A percentile compares a stretch with the other conserved stretches of the same genome.
phyloP scores from a whole-genome alignment of 2,113 vertebrate genomes.

The Anhinga anhinga region DNA sequence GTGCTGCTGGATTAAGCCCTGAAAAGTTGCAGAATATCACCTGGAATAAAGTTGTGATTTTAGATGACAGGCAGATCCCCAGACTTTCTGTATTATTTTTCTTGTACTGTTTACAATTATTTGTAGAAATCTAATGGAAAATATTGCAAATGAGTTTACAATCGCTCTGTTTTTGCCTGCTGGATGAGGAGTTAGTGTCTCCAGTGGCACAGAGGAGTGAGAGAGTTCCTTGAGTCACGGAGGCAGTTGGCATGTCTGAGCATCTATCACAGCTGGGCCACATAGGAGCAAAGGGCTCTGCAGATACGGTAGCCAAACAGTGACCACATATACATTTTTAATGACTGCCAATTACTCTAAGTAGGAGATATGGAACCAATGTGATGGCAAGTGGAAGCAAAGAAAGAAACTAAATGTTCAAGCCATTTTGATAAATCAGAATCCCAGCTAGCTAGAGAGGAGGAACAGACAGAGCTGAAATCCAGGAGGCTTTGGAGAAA shows the following conservation, averaged over 20 bases:
- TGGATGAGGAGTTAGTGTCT: background rate
- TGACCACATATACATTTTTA: background rate
- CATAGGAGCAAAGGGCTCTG: background rate
- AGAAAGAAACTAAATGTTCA: background rate
- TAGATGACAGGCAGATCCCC: background rate
- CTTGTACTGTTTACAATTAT: background rate
- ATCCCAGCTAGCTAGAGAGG: background rate
- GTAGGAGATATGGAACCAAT: background rate
- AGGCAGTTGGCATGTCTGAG: background rate
- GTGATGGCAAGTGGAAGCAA: background rate
- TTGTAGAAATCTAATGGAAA: background rate
- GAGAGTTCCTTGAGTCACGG: background rate
- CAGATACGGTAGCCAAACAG: background rate
- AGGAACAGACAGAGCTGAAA: background rate
- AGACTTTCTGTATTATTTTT: background rate
- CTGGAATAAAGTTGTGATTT: background rate
- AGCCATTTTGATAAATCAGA: background rate
- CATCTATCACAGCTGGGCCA: accelerated
- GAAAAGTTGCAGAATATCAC: background rate
- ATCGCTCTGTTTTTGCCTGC: accelerated
- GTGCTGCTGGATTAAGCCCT: background rate
- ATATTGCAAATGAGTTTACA: background rate
- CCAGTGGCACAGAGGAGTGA: background rate
- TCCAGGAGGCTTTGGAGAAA: background rate
- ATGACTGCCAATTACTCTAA: background rate